Evolutionary conservation across 2,113 vertebrate species (phyloP).

Genomic region (Alligator mississippiensis): DNA sequence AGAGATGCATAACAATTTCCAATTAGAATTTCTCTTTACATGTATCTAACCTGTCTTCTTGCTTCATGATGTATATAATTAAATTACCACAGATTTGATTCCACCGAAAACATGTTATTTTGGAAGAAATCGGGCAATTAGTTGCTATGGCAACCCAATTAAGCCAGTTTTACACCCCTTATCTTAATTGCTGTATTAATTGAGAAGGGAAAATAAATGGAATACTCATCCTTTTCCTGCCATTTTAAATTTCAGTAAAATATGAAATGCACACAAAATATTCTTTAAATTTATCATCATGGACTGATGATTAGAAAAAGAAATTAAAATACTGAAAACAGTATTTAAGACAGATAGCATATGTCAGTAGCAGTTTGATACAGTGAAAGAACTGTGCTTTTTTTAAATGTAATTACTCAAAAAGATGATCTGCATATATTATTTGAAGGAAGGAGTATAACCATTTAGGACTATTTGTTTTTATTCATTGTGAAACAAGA

Average conservation of each 20-base stretch:
- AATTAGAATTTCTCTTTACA: slow-evolving; percentile 19
- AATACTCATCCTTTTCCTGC: slow-evolving; percentile 67
- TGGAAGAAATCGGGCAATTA: slow-evolving; percentile 75
- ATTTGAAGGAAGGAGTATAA: slow-evolving; percentile 40
- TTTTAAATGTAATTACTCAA: slow-evolving; percentile 72
- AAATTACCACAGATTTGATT: slow-evolving; percentile 71
- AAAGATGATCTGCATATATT: slow-evolving; percentile 52
- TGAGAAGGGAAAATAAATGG: slow-evolving; percentile 73
- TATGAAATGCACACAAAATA: slow-evolving; percentile 76
- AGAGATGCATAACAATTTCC: background rate
- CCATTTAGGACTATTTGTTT: slow-evolving; percentile 25
- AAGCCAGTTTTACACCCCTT: slow-evolving; percentile 73
- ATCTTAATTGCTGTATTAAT: slow-evolving; percentile 77
- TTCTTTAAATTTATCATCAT: slow-evolving; percentile 74
- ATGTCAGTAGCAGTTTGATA: slow-evolving; percentile 64
- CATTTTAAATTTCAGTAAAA: slow-evolving; percentile 65
- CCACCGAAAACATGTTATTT: slow-evolving; percentile 72
- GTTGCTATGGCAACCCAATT: slow-evolving; percentile 79
- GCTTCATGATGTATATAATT: slow-evolving; percentile 25
- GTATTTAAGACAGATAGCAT: slow-evolving; percentile 70
- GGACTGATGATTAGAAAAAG: slow-evolving; percentile 62
- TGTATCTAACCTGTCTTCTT: slow-evolving; percentile 43
- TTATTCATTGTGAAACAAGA: background rate
- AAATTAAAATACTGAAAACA: slow-evolving; percentile 74
- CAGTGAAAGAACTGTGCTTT: slow-evolving; percentile 61